phyloP scores from a whole-genome alignment of 2,888 invertebrate genomes.

The Eristalis intricaria region DNA sequence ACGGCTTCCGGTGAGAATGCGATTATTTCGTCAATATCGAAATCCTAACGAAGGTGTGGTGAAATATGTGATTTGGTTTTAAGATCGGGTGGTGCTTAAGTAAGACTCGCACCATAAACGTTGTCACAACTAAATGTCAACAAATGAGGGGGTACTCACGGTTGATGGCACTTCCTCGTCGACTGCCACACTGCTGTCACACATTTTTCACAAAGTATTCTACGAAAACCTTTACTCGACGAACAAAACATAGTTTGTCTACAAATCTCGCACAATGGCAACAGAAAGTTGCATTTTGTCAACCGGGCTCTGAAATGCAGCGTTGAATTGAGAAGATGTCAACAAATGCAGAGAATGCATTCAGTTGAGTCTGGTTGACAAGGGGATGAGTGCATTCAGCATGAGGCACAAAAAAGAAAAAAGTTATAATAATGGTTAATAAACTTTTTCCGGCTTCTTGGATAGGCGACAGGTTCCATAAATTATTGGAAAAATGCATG shows the following conservation, averaged over 20 bases:
- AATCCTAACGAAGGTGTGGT: slow-evolving; percentile 47
- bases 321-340: neutral
- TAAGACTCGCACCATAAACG: neutral
- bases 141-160: slow-evolving; percentile 37
- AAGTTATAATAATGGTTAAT: too few species aligned
- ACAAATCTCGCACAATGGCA: neutral
- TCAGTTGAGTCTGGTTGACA: neutral
- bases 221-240: neutral
- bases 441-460: too few species aligned
- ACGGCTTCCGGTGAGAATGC: slow-evolving; percentile 58
- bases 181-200: neutral
- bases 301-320: neutral
- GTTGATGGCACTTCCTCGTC: slow-evolving; percentile 11
- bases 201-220: slow-evolving; percentile 13
- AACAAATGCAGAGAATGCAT: neutral
- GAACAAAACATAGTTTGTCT: neutral
- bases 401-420: too few species aligned
- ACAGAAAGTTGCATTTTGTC: neutral
- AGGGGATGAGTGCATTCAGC: neutral
- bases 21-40: slow-evolving; percentile 61
- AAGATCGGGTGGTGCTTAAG: neutral
- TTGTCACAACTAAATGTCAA: slow-evolving; percentile 31
- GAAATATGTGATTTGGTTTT: neutral
- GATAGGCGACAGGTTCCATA: too few species aligned
- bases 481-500: too few species aligned